These are phyloP conservation scores for Halocaridina rubra DNA, from an alignment of 2,888 invertebrate genomes.

Conservation along the genomic window DNA sequence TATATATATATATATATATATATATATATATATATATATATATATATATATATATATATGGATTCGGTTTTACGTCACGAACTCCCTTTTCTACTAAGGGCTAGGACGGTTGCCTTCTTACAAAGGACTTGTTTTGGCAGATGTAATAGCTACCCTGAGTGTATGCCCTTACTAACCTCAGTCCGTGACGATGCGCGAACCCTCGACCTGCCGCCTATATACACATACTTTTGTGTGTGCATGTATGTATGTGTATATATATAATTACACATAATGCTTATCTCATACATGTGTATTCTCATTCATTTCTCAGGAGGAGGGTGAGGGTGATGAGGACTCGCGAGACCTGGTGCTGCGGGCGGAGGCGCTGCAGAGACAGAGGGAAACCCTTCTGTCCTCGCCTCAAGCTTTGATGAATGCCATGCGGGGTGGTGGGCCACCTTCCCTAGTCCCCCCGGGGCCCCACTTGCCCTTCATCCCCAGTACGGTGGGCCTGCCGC, in stretches of 20 bases:
- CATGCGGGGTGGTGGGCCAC: slow-evolving; percentile 55
- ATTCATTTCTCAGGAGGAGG: slow-evolving; percentile 35
- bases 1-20: not conserved
- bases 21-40: not conserved
- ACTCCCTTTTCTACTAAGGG: no score
- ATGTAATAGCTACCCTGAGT: no score
- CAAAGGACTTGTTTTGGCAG: no score
- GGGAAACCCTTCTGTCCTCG: slow-evolving; percentile 58
- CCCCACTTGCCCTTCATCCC: slow-evolving; percentile 60
- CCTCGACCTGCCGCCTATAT: no score
- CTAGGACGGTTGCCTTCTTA: no score
- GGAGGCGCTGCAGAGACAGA: slow-evolving; percentile 60
- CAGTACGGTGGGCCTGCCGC: slow-evolving; percentile 57
- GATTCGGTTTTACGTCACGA: no score
- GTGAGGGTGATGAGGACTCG: slow-evolving; percentile 58
- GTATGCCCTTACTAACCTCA: no score
- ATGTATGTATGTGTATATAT: not conserved
- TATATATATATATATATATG: not conserved
- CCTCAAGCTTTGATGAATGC: slow-evolving; percentile 59
- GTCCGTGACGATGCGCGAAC: no score
- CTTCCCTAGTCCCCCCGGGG: slow-evolving; percentile 52
- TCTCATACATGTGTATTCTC: not conserved
- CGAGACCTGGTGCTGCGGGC: slow-evolving; percentile 59
- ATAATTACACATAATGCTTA: not conserved
- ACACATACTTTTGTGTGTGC: no score